Base-by-base conservation (phyloP, 2,113 vertebrate species). In the Heterotilapia buettikoferi region DNA sequence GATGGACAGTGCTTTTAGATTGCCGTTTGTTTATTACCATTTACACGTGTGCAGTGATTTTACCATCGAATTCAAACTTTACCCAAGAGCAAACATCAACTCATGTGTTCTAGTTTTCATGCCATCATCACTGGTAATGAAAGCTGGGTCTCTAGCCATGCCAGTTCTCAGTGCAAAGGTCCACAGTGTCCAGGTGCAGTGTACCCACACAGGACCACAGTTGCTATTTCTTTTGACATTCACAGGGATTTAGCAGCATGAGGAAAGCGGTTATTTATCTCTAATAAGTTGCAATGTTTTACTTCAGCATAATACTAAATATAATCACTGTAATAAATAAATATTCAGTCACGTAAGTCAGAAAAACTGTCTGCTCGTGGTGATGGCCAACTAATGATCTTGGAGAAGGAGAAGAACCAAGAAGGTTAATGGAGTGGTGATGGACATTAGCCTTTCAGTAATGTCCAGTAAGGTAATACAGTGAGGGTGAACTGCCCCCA, bases 401-500 rank as follows among this genome's bases (percentile, higher is more conserved):
- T 16, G 18, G 36, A 56, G 29, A 56, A 86, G 52, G 38, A 83
- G 81, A 33, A 54, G 53, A 80, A 82, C 54, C 52, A 7, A 78
- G 79, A 86, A 88, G 88, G 85, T 88, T 90, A 88, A 88, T 86
- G 53, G 84, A 85, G 81, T 82, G 43, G 88, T n/a, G 88, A 80
- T 47, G 68, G 84, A 88, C 86, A 93, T 93, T 94, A 92, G 89
- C 90, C 89, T 91, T 92, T 91, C 40, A 68, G 26, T 91, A 92
- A 92, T 91, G 92, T 91, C 84, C 88, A 53, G 79, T 7, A 29
- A 61, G 52, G 80, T 84, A 80, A 66, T 90, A 80, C 14, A 80
- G 86, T 29, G 79, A 68, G 47, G 26, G 14, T 16, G n/a, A 79
- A 43, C 83, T 26, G 85, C 71, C 83, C 66, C 82, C 57, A 54